Conservation (phyloP, 2,888 invertebrate genomes). For the Amblyjoppa proteus region DNA sequence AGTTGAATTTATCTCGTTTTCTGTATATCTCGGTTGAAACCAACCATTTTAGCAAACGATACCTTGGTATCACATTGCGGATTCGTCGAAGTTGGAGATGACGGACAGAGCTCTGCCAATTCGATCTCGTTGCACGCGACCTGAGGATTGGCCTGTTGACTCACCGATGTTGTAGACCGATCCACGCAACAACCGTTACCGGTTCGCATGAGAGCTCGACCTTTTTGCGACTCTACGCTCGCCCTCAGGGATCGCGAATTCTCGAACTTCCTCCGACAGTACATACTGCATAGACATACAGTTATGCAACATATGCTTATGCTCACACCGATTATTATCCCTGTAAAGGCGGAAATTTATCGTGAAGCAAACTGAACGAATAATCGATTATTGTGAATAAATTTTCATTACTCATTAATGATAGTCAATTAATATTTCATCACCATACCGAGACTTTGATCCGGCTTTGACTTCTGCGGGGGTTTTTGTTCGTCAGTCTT, state of each 20-base stretch:
- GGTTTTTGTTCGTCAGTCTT: conserved; percentile 79
- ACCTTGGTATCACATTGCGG: conserved; percentile 88
- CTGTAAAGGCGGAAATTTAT: conserved; percentile 71
- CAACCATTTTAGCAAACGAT: conserved; percentile 53
- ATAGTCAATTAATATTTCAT: conserved; percentile 3
- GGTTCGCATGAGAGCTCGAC: conserved; percentile 76
- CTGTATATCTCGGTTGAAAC: not conserved
- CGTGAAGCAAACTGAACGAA: not conserved
- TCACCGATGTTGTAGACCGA: conserved; percentile 78
- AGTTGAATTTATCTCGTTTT: not conserved
- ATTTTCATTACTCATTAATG: not conserved
- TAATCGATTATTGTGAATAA: not conserved
- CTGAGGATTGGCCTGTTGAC: conserved; percentile 75
- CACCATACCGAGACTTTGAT: conserved; percentile 80
- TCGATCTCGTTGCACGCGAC: conserved; percentile 81
- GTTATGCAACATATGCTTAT: conserved; percentile 84
- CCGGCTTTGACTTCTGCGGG: conserved; percentile 76
- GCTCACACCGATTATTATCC: conserved; percentile 84
- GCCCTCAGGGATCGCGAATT: conserved; percentile 78
- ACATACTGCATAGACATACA: conserved; percentile 83
- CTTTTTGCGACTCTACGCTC: conserved; percentile 78
- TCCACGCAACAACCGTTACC: conserved; percentile 81
- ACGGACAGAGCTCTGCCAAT: conserved; percentile 83
- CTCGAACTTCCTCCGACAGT: conserved; percentile 81
- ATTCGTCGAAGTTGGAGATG: conserved; percentile 79